Percentiles rank a stretch among this genome's conserved stretches.
Conservation (phyloP, 1,140 invertebrate species). For the Drosophila nigromelanica region DNA sequence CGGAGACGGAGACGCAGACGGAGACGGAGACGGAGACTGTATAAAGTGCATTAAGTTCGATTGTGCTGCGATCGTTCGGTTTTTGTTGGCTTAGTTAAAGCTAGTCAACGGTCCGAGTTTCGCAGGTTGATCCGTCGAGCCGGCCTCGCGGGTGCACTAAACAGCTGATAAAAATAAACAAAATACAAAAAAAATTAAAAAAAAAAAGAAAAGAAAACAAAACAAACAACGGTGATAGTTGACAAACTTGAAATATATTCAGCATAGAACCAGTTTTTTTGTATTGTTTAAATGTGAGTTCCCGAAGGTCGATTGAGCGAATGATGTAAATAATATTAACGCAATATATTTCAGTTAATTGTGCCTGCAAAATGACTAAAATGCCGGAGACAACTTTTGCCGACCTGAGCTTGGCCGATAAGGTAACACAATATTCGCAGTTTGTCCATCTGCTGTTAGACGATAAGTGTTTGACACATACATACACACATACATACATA, state of each 20-base stretch:
- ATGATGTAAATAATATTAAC: constrained; percentile 34
- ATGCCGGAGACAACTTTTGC: constrained; percentile 73
- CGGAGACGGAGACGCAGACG: constrained; percentile 3
- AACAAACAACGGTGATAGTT: constrained; percentile 41
- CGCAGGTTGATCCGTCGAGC: constrained; percentile 21
- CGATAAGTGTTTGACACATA: neutral
- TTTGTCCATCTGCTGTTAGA: neutral
- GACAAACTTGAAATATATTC: constrained; percentile 39
- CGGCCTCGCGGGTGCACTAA: constrained; percentile 64
- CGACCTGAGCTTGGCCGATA: constrained; percentile 77
- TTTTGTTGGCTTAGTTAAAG: constrained; percentile 1
- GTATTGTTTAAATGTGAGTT: constrained; percentile 56
- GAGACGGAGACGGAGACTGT: neutral
- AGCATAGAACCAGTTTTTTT: constrained; percentile 67
- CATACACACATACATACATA: neutral
- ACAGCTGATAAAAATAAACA: constrained; percentile 16
- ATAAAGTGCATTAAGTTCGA: constrained; percentile 25
- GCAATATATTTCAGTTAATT: constrained; percentile 18
- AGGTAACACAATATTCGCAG: constrained; percentile 51
- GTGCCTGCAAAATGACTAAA: constrained; percentile 59
- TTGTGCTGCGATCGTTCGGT: constrained; percentile 11
- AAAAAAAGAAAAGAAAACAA: constrained; percentile 16
- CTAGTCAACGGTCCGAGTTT: constrained; percentile 13
- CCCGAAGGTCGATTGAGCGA: constrained; percentile 55
- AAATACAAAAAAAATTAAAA: neutral